Evolutionary conservation across 1,140 invertebrate species (phyloP), one percentile per base, ranked within the genome.

Genomic region (Diprion similis): DNA sequence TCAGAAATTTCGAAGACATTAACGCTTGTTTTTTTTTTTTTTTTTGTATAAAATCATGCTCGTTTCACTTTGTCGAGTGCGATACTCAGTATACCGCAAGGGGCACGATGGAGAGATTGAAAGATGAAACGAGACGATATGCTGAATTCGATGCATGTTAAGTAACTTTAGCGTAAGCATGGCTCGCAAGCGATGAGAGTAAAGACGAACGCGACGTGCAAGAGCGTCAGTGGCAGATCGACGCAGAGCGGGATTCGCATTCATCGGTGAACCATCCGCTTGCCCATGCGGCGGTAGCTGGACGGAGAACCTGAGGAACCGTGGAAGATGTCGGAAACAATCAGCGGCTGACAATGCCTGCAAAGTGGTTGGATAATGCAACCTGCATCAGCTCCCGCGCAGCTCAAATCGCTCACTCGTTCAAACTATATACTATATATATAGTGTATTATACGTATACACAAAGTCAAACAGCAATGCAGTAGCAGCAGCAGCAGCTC

Each of bases 61-160:
- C 24, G 24, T 1, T 37, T 37, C 24, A 37, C 24, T 37, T 37
- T 37, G 24, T 37, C 24, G 24, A 37, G 24, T 8, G 51, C 51
- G 7, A 59, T 10, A 59, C 9, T 37, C 24, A 37, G 24, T 6
- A 6, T 37, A 37, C n/a, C 51, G 51, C 51, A 17, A 17, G 51
- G 51, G 51, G 11, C 11, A 59, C 6, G 24, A 37, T 37, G n/a
- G 6, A 6, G 51, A 9, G 51, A 59, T 59, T 59, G 11, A 59
- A 59, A 83, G 85, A 85, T 85, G 79, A 79, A 82, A 79, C 78
- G 77, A 73, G 51, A 75, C 77, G 85, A 86, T 86, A 86, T 78
- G 77, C 74, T 69, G 77, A 75, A 85, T 85, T 80, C 84, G 82
- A 86, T 86, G 85, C 83, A 86, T 86, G 85, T 85, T 86, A 85